Evolutionary conservation across 2,888 invertebrate genomes (phyloP), one percentile per base, ranked within the genome.

Genomic region (Tachina lurida): DNA sequence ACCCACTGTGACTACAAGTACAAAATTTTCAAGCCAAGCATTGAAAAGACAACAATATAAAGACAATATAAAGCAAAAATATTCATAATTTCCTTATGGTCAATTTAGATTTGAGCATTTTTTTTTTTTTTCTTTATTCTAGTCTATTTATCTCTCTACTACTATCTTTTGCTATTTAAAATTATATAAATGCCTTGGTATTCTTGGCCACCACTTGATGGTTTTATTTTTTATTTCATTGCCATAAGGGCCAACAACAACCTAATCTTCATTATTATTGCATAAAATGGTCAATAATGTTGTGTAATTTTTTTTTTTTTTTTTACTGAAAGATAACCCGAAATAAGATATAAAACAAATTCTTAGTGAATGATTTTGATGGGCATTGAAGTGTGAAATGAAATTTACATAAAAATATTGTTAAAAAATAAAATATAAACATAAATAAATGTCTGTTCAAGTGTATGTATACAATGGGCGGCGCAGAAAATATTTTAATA

Each of bases 201-300:
- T 77, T 60, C 13, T 79, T 71, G 43, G 63, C 79, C 56, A 63
- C 54, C 71, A 71, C 45, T 56, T 76, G 10, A 82, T 22, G 47
- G 39, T n/a, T 62, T 31, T 60, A 60, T 10, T 56, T 10, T 56
- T 22, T 63, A 17, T 68, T 43, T 3, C n/a, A 13, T 56, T 49
- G 17, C 71, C 70, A 70, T 56, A 31, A 31, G 7, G 41, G 31
- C 22, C 58, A 74, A 62, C 58, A 74, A 62, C 67, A 43, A 43
- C 67, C 68, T 74, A 15, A 77, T 81, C 62, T 62, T 77, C 80
- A 84, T 73, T 71, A 68, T 77, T 73, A 81, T 81, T 58, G 70
- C 22, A 54, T 70, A 49, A 76, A 73, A 77, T 77, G 84, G 81
- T 80, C 76, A 81, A 80, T 80, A 84, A 80, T 79, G 49, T 75